Base-by-base conservation (phyloP, 2,113 vertebrate genomes). In the Dromas ardeola region DNA sequence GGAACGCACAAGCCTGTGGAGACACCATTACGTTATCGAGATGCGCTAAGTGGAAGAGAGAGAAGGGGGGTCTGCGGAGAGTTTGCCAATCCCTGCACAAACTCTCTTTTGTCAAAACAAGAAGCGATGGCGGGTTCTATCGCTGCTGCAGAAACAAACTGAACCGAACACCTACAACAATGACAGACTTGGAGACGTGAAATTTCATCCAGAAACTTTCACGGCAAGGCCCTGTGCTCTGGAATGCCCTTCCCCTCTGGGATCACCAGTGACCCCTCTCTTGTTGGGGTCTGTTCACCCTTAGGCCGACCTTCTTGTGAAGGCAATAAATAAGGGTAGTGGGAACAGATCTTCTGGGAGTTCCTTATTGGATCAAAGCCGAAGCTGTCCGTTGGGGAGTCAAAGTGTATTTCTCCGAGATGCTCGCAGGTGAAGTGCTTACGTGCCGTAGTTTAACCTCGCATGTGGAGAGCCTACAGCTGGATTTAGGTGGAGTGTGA, bases 401-500 rank as follows among this genome's bases (percentile, higher is more conserved):
- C 49, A 14, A 17, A 8, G 59, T 23, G 47, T 19, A 3, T 42
- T n/a, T 67, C 17, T 8, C 17, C 0, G n/a, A 25, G 62, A 1
- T 7, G 25, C 73, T 55, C 3, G 0, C 76, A 23, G 52, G 69
- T 36, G 52, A 52, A 38, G 30, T 2, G 17, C 12, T 49, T 15
- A 7, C 18, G 1, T 29, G n/a, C 34, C 40, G 2, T 4, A 13
- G 26, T 61, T 27, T 22, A 21, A 34, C 4, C 14, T 61, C 7
- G 5, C 27, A 0, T 7, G 2, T 3, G 36, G 15, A 49, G 11
- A 16, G 10, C 38, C 47, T 13, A 4, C 14, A 11, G 58, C 70
- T 8, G 27, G 17, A 1, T 27, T 9, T 34, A 30, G 36, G 13
- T 34, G 23, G 3, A 3, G 25, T 23, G 26, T 8, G 56, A 22